Evolutionary conservation across 2,888 invertebrate species (phyloP), one percentile per base, ranked within the genome.

Genomic region (Selenia dentaria): DNA sequence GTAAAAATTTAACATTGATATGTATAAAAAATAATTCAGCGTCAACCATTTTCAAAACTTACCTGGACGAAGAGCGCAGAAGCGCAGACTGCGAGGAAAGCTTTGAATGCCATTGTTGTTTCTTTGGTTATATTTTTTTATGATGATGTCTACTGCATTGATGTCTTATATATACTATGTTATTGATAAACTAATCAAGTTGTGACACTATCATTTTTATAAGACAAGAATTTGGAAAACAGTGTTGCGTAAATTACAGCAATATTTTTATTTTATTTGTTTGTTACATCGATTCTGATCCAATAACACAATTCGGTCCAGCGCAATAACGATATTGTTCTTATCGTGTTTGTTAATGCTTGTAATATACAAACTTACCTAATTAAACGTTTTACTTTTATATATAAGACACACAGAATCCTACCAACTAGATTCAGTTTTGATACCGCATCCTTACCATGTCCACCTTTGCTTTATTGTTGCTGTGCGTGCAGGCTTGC

Each of bases 401-500:
- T n/a, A n/a, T n/a, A n/a, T 11, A 2, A 34, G 5, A n/a, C 6
- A 9, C 16, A n/a, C 3, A 2, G 13, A 24, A 37, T 1, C 34
- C 10, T 0, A 14, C 16, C 11, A 1, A 25, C 6, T 31, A 38
- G 43, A 35, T 44, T 47, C 29, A 44, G 14, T 3, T 14, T 25
- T 10, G 25, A 46, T 39, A 31, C 22, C 22, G 14, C n/a, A n/a
- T n/a, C 13, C 8, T 5, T 9, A 37, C n/a, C 66, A 74, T 74
- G 74, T 67, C 62, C 40, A 45, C 57, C 16, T 59, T 64, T 26
- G 42, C 61, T 10, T 51, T 70, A 16, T 12, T 67, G 2, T 20
- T 64, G 2, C 44, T 72, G 26, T 70, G 64, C 62, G 39, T 63
- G 32, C 70, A 70, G 49, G 64, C 59, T 50, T 62, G 62, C 56